phyloP scores from a whole-genome alignment of 2,888 invertebrate species.

The Pelosia muscerda region DNA sequence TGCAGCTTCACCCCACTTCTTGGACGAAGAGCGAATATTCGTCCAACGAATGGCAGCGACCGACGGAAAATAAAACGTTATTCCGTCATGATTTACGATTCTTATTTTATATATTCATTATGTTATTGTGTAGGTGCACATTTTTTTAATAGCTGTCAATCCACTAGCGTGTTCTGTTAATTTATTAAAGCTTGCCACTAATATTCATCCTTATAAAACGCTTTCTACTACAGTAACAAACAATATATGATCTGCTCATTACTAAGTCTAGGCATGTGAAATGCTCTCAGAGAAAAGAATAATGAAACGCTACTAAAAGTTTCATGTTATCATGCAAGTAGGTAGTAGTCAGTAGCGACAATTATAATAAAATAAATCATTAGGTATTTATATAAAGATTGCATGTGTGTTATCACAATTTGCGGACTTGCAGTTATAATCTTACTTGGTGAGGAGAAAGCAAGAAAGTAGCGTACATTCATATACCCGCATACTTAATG shows the following conservation, averaged over 20 bases:
- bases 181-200: neutral
- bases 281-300: no score
- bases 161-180: neutral
- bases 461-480: neutral
- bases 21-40: neutral
- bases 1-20: constrained; percentile 12
- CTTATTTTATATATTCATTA: constrained; percentile 8
- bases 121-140: neutral
- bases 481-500: neutral
- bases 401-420: constrained; percentile 2
- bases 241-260: no score
- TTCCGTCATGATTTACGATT: constrained; percentile 4
- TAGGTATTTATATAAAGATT: constrained; percentile 2
- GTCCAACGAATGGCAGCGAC: neutral
- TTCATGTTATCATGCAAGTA: neutral
- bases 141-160: neutral
- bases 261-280: no score
- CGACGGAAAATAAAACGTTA: constrained; percentile 2
- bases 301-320: no score
- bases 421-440: neutral
- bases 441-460: neutral
- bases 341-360: neutral
- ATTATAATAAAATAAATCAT: neutral
- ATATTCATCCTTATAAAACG: neutral
- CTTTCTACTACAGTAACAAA: neutral